These are phyloP conservation scores for Donacobius atricapilla DNA, from an alignment of 2,113 vertebrate species.

Conservation along the genomic window DNA sequence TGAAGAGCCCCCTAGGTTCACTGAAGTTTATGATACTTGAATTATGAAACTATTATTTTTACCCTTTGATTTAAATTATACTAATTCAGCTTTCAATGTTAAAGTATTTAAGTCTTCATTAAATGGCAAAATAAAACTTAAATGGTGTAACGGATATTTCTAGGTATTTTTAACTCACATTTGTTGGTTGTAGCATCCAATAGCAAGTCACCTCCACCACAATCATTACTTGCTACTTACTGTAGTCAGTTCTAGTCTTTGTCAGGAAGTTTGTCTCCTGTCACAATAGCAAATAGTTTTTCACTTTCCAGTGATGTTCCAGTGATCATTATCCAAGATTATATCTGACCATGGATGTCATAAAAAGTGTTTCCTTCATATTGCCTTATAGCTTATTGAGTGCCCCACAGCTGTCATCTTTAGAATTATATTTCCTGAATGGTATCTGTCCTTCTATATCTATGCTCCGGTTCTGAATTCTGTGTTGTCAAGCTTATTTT, in stretches of 20 bases:
- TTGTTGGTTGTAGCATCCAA: background rate
- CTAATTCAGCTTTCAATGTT: background rate
- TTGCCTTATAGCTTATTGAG: background rate
- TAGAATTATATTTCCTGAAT: background rate
- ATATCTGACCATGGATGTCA: background rate
- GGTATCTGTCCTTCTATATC: background rate
- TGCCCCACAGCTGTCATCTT: background rate
- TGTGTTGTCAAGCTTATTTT: background rate
- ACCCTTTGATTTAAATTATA: background rate
- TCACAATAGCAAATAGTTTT: background rate
- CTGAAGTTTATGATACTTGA: background rate
- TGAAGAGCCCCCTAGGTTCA: background rate
- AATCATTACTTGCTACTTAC: background rate
- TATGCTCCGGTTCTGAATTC: background rate
- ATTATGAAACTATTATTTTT: background rate
- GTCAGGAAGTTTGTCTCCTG: background rate
- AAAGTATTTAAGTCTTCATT: background rate
- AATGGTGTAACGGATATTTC: background rate
- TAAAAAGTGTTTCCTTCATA: background rate
- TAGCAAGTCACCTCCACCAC: background rate
- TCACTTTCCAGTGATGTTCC: background rate
- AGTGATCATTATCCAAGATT: background rate
- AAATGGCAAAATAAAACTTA: background rate
- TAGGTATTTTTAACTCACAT: fast-evolving
- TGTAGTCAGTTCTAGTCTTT: background rate